Conservation (phyloP, 2,888 invertebrate genomes). For the Crematogaster levior region DNA sequence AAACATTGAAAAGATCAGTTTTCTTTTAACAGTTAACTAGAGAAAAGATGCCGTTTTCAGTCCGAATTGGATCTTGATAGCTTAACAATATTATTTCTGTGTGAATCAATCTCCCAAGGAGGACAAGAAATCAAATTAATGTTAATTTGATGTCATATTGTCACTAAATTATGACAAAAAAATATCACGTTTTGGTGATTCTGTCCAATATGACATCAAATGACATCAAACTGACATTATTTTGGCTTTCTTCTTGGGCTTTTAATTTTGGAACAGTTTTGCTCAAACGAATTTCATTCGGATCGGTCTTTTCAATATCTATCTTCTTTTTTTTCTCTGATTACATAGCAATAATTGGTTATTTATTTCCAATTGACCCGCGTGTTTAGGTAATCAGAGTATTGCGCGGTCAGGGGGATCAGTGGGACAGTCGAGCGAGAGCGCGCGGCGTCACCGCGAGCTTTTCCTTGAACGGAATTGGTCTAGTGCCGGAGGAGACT, state of each 20-base stretch:
- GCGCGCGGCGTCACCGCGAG: constrained; percentile 94
- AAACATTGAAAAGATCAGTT: not conserved
- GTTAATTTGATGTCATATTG: too few relatives aligned
- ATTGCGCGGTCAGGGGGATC: constrained; percentile 94
- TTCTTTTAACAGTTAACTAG: not conserved
- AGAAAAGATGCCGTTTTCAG: too few relatives aligned
- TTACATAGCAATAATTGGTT: not conserved
- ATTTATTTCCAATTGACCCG: not conserved
- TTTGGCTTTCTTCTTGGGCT: too few relatives aligned
- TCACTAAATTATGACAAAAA: too few relatives aligned
- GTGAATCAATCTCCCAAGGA: too few relatives aligned
- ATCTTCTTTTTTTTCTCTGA: not conserved
- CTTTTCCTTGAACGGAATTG: constrained; percentile 94
- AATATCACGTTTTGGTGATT: too few relatives aligned
- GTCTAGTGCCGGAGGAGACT: constrained; percentile 93
- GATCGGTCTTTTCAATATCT: not conserved
- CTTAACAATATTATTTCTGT: too few relatives aligned
- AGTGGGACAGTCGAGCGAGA: constrained; percentile 94
- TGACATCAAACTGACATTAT: too few relatives aligned
- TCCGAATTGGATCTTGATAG: too few relatives aligned
- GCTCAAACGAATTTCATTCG: not conserved
- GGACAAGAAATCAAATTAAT: too few relatives aligned
- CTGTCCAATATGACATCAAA: too few relatives aligned
- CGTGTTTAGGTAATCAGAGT: constrained; percentile 91
- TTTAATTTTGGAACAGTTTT: too few relatives aligned